phyloP scores from a whole-genome alignment of 2,113 vertebrate species.

The Ellobius talpinus region DNA sequence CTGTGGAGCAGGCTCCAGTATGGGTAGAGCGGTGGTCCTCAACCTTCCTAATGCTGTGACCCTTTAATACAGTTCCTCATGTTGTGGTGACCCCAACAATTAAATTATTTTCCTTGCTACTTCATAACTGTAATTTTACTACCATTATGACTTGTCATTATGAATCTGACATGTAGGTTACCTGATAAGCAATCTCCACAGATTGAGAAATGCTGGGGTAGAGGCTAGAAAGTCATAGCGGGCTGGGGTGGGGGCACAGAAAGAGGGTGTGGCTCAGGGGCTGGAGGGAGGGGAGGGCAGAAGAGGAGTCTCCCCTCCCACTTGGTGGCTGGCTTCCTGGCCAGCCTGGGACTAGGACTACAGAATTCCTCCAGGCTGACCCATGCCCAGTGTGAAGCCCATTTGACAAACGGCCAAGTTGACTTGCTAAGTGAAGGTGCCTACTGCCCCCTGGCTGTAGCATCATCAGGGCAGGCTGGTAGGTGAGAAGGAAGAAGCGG shows the following conservation, averaged over 20 bases:
- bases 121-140: background rate
- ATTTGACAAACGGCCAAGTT: background rate
- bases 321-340: background rate
- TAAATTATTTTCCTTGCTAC: background rate
- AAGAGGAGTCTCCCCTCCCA: background rate
- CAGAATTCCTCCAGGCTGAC: background rate
- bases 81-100: background rate
- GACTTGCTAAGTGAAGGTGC: background rate
- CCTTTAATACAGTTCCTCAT: background rate
- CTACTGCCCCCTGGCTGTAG: too few relatives aligned
- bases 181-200: background rate
- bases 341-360: background rate
- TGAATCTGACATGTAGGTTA: background rate
- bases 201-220: background rate
- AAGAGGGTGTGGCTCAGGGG: background rate
- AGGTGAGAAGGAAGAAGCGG: too few relatives aligned
- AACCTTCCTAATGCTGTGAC: background rate
- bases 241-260: background rate
- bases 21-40: background rate
- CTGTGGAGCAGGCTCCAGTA: background rate
- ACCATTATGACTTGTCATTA: background rate
- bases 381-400: background rate
- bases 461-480: rapidly evolving
- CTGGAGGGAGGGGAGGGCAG: too few relatives aligned
- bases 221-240: background rate